A percentile compares a stretch with the other conserved stretches of the same genome.
phyloP scores from a whole-genome alignment of 2,888 invertebrate species.

The Dryococelus australis region DNA sequence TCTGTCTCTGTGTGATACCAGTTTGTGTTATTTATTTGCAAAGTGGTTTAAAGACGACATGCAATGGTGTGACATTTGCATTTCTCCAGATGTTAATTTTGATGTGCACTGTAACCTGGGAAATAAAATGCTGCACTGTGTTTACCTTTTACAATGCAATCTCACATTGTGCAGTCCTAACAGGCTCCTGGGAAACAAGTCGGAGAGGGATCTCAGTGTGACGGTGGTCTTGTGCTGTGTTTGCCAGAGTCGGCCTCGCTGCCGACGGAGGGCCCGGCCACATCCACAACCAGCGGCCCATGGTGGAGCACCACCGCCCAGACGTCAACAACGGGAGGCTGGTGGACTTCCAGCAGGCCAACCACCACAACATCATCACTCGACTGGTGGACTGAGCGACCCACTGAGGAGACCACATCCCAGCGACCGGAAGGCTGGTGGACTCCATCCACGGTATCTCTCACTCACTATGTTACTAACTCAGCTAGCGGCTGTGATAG shows the following conservation, averaged over 20 bases:
- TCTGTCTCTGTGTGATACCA: too few species aligned
- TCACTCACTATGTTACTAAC: not conserved
- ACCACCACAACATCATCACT: slow-evolving; percentile 38
- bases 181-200: too few species aligned
- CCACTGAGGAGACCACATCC: slow-evolving; percentile 16
- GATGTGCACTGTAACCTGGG: too few species aligned
- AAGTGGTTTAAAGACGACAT: too few species aligned
- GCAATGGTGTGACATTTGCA: too few species aligned
- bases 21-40: too few species aligned
- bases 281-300: slow-evolving; percentile 50
- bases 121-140: too few species aligned
- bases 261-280: slow-evolving; percentile 69
- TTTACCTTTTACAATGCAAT: too few species aligned
- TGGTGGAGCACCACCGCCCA: slow-evolving; percentile 30
- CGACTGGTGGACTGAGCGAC: slow-evolving; percentile 42
- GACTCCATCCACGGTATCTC: not conserved
- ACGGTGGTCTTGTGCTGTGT: slow-evolving; percentile 29
- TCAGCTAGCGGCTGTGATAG: too few species aligned
- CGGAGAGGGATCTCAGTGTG: too few species aligned
- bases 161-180: too few species aligned
- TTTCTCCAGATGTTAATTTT: too few species aligned
- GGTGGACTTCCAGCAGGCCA: slow-evolving; percentile 46
- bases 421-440: not conserved
- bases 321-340: slow-evolving; percentile 21
- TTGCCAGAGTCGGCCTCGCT: slow-evolving; percentile 40